These are phyloP conservation scores for Drosophila kanekoi DNA, from an alignment of 2,888 invertebrate genomes.

Conservation along the genomic window DNA sequence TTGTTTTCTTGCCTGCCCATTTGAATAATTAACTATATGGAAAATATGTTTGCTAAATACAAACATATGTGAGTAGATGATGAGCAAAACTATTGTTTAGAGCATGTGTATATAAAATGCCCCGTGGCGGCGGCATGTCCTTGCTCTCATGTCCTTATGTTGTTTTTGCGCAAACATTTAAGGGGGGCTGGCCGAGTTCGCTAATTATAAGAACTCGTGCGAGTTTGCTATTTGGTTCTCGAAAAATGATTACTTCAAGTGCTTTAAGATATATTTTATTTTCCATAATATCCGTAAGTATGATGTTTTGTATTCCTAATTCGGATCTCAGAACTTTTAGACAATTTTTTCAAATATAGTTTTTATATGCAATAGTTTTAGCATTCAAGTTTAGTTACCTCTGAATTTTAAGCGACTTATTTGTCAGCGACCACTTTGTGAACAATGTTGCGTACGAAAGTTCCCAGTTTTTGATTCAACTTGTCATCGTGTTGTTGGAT, in stretches of 20 bases:
- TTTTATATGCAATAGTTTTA: too few species aligned
- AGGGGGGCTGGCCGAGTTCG: not conserved
- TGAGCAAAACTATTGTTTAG: conserved; percentile 8
- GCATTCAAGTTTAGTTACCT: too few species aligned
- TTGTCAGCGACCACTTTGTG: too few species aligned
- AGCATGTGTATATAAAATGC: conserved; percentile 1
- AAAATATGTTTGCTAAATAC: conserved; percentile 34
- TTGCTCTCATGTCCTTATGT: conserved; percentile 6
- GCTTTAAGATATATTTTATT: too few species aligned
- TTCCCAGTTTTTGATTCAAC: too few species aligned
- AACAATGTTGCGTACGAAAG: too few species aligned
- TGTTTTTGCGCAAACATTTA: not conserved
- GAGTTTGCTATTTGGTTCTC: not conserved
- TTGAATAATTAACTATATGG: conserved; percentile 47
- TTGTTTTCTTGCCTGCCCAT: conserved; percentile 12
- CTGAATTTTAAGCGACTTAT: too few species aligned
- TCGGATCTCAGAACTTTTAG: too few species aligned
- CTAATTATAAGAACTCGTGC: conserved; percentile 1
- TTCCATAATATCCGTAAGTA: too few species aligned
- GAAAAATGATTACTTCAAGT: not conserved
- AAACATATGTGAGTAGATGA: conserved; percentile 36
- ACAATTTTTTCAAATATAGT: too few species aligned
- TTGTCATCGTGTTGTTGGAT: too few species aligned
- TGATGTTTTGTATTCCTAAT: not conserved
- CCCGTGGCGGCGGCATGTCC: conserved; percentile 12